phyloP scores from a whole-genome alignment of 2,797 vertebrate genomes.

The Huso huso region DNA sequence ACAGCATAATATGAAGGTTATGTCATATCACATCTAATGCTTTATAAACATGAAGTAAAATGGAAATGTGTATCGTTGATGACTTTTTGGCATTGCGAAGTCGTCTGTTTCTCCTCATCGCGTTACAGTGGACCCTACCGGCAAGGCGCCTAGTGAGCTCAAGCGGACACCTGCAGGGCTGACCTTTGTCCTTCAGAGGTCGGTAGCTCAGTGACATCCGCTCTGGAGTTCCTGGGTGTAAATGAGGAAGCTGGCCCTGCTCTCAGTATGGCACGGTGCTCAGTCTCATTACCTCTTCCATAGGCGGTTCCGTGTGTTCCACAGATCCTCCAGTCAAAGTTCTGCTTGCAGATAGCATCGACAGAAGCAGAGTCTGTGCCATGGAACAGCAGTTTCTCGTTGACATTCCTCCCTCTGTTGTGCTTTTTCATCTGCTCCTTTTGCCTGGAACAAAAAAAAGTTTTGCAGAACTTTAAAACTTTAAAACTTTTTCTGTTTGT shows the following conservation, averaged over 20 bases:
- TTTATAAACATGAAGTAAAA: background rate
- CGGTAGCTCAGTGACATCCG: too few relatives aligned
- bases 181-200: too few relatives aligned
- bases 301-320: slow-evolving; percentile 63
- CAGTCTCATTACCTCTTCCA: slow-evolving; percentile 53
- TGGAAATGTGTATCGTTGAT: background rate
- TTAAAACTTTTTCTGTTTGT: too few relatives aligned
- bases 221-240: too few relatives aligned
- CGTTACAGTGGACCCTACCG: too few relatives aligned
- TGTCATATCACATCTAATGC: background rate
- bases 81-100: background rate
- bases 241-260: too few relatives aligned
- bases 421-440: slow-evolving; percentile 68
- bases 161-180: too few relatives aligned
- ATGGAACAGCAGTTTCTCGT: slow-evolving; percentile 60
- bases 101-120: too few relatives aligned
- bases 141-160: too few relatives aligned
- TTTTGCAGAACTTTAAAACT: too few relatives aligned
- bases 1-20: slow-evolving; percentile 1
- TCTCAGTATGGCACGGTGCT: too few relatives aligned
- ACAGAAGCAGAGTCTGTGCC: slow-evolving; percentile 47
- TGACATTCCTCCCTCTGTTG: slow-evolving; percentile 38
- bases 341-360: slow-evolving; percentile 64
- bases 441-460: slow-evolving; percentile 47
- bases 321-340: slow-evolving; percentile 69